Evolutionary conservation across 2,888 invertebrate species (phyloP), one percentile per base, ranked within the genome.

Genomic region (Nymphalis urticae): DNA sequence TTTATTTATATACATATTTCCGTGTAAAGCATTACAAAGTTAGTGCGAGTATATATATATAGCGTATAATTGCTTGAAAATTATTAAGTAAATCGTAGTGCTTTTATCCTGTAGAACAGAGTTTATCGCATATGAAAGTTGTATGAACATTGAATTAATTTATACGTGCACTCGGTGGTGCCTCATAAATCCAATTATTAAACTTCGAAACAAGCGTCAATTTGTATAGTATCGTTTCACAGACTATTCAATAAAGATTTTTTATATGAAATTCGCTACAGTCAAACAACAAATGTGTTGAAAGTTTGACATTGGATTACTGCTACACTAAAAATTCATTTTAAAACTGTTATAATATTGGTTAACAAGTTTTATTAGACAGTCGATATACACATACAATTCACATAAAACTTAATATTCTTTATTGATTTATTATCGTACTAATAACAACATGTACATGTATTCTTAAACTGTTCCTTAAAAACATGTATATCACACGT

Each of bases 101-200:
- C 62, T 66, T 62, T 66, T 66, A 66, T 54, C 54, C 48, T 21
- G 48, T 5, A 4, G 48, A 48, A 7, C 36, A 36, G 54, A 66
- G n/a, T 66, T 62, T 21, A 48, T 62, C 32, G 32, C 53, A 32
- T 62, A 62, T 62, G n/a, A 60, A 66, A 66, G 59, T 69, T 63
- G 48, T 51, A 64, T 64, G 42, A 13, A 50, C 50, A 70, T 51
- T 50, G 47, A 68, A 71, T 68, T 58, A 59, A 71, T 62, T 68
- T 50, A 68, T 48, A 59, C 61, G 36, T 36, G 62, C 70, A 65
- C 62, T 58, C 60, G 62, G 42, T 42, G 58, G 50, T 10, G 65
- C 59, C 19, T 68, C 62, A 67, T 63, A 59, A 67, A 68, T 70
- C 67, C 56, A 68, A 70, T 72, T 68, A 72, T 65, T 58, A 48